A percentile compares a stretch with the other conserved stretches of the same genome.
Evolutionary conservation across 2,888 invertebrate species (phyloP).

Genomic region (Microctonus aethiopoides): DNA sequence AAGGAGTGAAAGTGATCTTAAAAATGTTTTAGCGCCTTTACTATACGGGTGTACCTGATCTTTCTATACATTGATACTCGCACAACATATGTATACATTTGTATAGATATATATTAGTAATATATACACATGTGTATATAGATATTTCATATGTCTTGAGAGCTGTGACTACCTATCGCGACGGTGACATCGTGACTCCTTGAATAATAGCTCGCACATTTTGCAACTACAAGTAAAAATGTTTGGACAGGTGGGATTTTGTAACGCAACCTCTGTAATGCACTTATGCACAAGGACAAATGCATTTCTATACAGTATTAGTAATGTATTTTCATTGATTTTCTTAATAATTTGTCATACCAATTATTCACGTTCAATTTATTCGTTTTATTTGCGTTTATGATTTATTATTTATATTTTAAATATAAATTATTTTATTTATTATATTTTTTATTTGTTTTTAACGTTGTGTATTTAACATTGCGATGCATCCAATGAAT

Average conservation of each 20-base stretch:
- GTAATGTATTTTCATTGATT: constrained; percentile 11
- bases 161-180: constrained; percentile 25
- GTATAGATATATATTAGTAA: not conserved
- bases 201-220: constrained; percentile 46
- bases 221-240: constrained; percentile 51
- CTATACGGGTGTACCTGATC: not conserved
- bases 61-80: not conserved
- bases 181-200: constrained; percentile 35
- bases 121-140: too few species aligned
- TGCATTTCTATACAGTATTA: constrained; percentile 21
- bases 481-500: not conserved
- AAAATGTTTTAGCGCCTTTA: constrained; percentile 49
- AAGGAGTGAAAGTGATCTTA: constrained; percentile 64
- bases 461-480: not conserved
- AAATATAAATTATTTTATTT: too few species aligned
- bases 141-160: not conserved
- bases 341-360: not conserved
- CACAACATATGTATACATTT: not conserved
- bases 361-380: not conserved
- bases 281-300: constrained; percentile 28
- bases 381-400: not conserved
- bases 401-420: not conserved
- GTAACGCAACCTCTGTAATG: constrained; percentile 44
- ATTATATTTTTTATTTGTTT: not conserved
- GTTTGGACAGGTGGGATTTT: constrained; percentile 49